These are phyloP conservation scores for Dicaeum eximium DNA, from an alignment of 2,113 vertebrate genomes.

Conservation along the genomic window DNA sequence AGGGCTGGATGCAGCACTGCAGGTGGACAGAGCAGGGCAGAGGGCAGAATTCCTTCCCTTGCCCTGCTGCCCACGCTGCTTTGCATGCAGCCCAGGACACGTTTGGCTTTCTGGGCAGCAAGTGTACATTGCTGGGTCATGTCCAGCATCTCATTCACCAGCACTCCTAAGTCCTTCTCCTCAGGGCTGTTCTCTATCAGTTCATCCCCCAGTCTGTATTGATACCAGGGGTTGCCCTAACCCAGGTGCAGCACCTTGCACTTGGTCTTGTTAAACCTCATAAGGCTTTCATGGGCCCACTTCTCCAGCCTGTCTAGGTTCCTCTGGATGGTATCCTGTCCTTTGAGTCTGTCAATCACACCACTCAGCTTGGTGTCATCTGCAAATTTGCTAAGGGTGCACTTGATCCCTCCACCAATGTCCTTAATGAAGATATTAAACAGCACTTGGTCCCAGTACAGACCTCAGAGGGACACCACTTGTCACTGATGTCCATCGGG, in stretches of 20 bases:
- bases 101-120: rapidly evolving
- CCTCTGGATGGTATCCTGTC: not conserved
- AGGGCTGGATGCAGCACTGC: not conserved
- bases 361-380: not conserved
- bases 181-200: not conserved
- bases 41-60: not conserved
- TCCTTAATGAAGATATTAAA: not conserved
- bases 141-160: not conserved
- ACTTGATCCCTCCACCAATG: not conserved
- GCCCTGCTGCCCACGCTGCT: rapidly evolving
- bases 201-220: not conserved
- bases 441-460: not conserved
- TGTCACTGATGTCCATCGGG: not conserved
- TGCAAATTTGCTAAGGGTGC: not conserved
- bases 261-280: not conserved
- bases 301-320: not conserved
- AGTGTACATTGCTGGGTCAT: not conserved
- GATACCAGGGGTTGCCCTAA: not conserved
- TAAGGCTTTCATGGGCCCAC: too few relatives aligned
- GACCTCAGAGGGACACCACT: not conserved
- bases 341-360: not conserved
- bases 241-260: not conserved
- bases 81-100: not conserved
- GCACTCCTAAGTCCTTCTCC: not conserved
- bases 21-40: not conserved